Conservation (phyloP, 1,140 invertebrate species). For the Aphis gossypii region DNA sequence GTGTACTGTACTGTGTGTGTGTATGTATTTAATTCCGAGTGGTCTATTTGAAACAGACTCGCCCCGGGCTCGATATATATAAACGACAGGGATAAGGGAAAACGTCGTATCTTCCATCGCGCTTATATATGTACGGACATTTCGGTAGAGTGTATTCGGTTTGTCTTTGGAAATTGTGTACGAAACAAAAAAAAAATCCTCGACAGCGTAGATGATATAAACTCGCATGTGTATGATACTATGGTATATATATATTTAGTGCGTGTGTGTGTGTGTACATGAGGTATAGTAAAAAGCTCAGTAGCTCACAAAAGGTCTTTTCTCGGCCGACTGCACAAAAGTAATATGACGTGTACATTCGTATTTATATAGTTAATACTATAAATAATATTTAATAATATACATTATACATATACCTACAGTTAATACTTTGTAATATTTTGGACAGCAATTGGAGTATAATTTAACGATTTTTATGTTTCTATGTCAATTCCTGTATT, state of each 20-base stretch:
- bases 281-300: background rate
- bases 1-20: background rate
- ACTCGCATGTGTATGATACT: background rate
- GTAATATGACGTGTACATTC: background rate
- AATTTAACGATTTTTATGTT: background rate
- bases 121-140: background rate
- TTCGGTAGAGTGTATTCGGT: background rate
- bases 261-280: background rate
- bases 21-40: background rate
- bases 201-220: background rate
- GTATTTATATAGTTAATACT: constrained; percentile 11
- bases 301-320: background rate
- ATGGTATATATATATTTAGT: background rate
- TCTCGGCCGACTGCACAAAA: background rate
- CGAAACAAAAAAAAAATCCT: background rate
- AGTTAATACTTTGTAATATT: background rate
- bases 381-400: background rate
- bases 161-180: background rate
- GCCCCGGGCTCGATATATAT: background rate
- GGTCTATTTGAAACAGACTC: background rate
- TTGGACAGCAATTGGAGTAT: background rate
- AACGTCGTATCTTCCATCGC: background rate
- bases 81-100: background rate
- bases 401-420: background rate
- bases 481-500: background rate